A percentile compares a stretch with the other conserved stretches of the same genome.
phyloP scores from a whole-genome alignment of 2,888 invertebrate species.

The Ischnura elegans region DNA sequence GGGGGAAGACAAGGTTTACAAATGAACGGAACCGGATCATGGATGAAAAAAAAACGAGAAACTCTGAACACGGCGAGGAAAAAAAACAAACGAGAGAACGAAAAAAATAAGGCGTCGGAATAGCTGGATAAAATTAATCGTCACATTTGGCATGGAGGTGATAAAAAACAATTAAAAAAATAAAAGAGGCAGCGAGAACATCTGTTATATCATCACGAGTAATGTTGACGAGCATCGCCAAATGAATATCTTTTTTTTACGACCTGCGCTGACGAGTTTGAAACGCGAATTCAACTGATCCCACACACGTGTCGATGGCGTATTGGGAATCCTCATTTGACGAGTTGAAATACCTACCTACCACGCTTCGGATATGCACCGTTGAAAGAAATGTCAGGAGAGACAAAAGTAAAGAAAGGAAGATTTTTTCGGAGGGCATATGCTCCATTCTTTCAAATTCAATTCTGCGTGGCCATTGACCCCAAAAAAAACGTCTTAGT shows the following conservation, averaged over 20 bases:
- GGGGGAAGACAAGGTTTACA: neutral
- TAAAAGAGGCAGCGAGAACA: neutral
- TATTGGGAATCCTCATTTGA: neutral
- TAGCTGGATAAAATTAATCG: slow-evolving; percentile 3
- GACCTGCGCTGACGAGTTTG: neutral
- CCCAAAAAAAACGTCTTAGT: neutral
- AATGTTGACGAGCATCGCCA: slow-evolving; percentile 8
- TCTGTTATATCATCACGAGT: slow-evolving; percentile 27
- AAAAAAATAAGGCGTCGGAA: neutral
- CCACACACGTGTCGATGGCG: neutral
- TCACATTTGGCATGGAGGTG: neutral
- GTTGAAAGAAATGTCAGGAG: neutral
- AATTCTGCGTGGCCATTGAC: neutral
- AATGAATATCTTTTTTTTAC: slow-evolving; percentile 9
- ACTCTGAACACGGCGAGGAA: neutral
- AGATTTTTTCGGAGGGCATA: neutral
- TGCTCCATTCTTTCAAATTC: neutral
- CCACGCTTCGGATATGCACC: neutral
- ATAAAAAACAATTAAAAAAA: neutral
- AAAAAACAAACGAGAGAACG: neutral
- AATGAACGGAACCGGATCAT: neutral
- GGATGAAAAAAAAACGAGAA: neutral
- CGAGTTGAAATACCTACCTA: neutral
- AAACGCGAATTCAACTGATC: neutral
- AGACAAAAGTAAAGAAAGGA: neutral